Evolutionary conservation across 2,113 vertebrate genomes (phyloP), one percentile per base, ranked within the genome.

Genomic region (Brachyistius frenatus): DNA sequence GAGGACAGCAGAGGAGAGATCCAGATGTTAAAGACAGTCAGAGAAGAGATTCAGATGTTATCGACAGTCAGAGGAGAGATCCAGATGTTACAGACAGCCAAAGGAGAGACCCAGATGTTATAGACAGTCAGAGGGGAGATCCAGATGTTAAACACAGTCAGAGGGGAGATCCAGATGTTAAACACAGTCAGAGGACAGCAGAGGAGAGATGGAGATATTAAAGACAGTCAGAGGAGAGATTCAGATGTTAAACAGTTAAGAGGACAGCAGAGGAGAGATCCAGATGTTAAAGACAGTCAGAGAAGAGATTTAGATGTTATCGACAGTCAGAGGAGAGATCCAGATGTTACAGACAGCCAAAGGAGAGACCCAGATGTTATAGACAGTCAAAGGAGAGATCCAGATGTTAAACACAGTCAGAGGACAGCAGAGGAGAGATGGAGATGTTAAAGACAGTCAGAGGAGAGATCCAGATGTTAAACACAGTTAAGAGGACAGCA

Each of bases 371-470:
- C 92, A 84, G 94, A 90, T 90, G 94, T 23, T 23, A 23, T 1
- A 23, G 93, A 95, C 94, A 95, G 95, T 95, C 67, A 95, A 94
- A 95, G 94, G 23, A 23, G 80, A 88, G 91, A 90, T 89, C 91
- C 87, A 84, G 89, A 73, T 49, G 89, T 91, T 92, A 88, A 76
- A 81, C 30, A 33, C 15, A 80, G 71, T 53, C 23, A 23, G 30
- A 72, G 71, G n/a, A n/a, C n/a, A n/a, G n/a, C n/a, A n/a, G n/a
- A 94, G 81, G 68, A 62, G 86, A 94, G 93, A 94, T 23, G 1
- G 92, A 84, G 94, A 90, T 90, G 94, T 23, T 23, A 23, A 23
- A 23, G 93, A 95, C 94, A 95, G 95, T 95, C 67, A 95, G 94
- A 95, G 94, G 23, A 23, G 80, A 88, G 91, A 90, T 89, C 91